Evolutionary conservation across 1,140 invertebrate species (phyloP).

Genomic region (Atopsyche davidsoni): DNA sequence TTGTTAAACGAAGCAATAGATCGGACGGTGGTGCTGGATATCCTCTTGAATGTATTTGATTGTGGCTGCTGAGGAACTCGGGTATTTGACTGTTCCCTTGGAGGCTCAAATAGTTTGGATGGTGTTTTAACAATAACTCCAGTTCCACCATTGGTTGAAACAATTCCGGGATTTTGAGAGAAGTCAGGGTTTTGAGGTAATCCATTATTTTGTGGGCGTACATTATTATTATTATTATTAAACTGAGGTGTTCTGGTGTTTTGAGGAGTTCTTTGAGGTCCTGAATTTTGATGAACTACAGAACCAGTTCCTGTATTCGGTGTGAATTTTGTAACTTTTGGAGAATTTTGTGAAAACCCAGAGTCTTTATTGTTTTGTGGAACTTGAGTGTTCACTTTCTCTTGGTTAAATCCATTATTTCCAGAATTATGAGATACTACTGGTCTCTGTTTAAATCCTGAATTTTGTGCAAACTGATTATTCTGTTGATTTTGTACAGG

Average conservation of each 20-base stretch:
- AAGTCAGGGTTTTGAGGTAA: slow-evolving; percentile 3
- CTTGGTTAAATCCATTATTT: too few relatives aligned
- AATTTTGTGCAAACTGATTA: background rate
- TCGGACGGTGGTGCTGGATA: slow-evolving; percentile 25
- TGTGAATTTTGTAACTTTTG: too few relatives aligned
- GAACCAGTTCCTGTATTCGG: too few relatives aligned
- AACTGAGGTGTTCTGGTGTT: background rate
- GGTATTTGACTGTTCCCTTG: slow-evolving; percentile 3
- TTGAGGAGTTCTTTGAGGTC: slow-evolving; percentile 4
- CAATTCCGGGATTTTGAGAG: background rate
- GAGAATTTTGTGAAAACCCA: too few relatives aligned
- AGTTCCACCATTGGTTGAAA: background rate
- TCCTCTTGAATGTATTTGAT: slow-evolving; percentile 1
- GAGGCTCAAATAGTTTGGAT: slow-evolving; percentile 24
- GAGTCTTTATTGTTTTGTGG: too few relatives aligned
- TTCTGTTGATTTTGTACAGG: background rate
- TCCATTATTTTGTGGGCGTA: too few relatives aligned
- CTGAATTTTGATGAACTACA: too few relatives aligned
- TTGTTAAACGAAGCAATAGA: slow-evolving; percentile 29
- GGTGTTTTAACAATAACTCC: slow-evolving; percentile 11
- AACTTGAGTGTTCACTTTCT: too few relatives aligned
- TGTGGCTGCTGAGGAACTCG: background rate
- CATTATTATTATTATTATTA: background rate
- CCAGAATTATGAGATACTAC: too few relatives aligned
- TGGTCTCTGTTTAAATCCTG: too few relatives aligned